Percentiles rank a stretch among this genome's conserved stretches.
Conservation (phyloP, 1,140 invertebrate species). For the Cyphomyrmex costatus region DNA sequence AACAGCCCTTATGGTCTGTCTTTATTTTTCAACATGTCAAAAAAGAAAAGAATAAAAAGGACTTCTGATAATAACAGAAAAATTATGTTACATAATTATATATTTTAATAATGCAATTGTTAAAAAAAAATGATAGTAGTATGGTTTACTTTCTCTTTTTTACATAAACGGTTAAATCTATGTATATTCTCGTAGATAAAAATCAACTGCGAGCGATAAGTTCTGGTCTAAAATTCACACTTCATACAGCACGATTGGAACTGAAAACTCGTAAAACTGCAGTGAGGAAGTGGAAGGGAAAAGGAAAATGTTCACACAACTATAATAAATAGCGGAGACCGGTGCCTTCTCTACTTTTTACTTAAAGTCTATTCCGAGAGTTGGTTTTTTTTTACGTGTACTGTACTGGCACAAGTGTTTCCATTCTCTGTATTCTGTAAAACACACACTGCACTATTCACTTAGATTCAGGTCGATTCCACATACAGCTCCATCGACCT, state of each 20-base stretch:
- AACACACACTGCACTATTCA: slow-evolving; percentile 60
- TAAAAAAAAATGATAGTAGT: slow-evolving; percentile 21
- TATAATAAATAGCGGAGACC: slow-evolving; percentile 79
- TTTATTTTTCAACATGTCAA: not conserved
- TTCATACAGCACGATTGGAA: slow-evolving; percentile 44
- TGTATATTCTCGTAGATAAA: not conserved
- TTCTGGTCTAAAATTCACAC: slow-evolving; percentile 70
- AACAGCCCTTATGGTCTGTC: not conserved
- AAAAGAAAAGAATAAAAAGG: slow-evolving; percentile 12
- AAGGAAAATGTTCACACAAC: slow-evolving; percentile 75
- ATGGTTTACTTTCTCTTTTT: not conserved
- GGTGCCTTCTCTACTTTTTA: slow-evolving; percentile 72
- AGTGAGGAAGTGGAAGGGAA: not conserved
- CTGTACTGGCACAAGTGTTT: slow-evolving; percentile 70
- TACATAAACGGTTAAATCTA: not conserved
- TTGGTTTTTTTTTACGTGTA: slow-evolving; percentile 69
- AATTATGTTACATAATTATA: slow-evolving; percentile 42
- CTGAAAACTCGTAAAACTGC: slow-evolving; percentile 39
- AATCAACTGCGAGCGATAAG: slow-evolving; percentile 26
- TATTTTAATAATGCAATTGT: slow-evolving; percentile 26
- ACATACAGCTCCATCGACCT: not conserved
- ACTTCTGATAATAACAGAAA: not conserved
- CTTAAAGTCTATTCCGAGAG: slow-evolving; percentile 68
- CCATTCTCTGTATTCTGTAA: slow-evolving; percentile 15
- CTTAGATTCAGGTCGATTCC: slow-evolving; percentile 45